Evolutionary conservation across 2,797 vertebrate genomes (phyloP).

Genomic region (Malurus leucopterus): DNA sequence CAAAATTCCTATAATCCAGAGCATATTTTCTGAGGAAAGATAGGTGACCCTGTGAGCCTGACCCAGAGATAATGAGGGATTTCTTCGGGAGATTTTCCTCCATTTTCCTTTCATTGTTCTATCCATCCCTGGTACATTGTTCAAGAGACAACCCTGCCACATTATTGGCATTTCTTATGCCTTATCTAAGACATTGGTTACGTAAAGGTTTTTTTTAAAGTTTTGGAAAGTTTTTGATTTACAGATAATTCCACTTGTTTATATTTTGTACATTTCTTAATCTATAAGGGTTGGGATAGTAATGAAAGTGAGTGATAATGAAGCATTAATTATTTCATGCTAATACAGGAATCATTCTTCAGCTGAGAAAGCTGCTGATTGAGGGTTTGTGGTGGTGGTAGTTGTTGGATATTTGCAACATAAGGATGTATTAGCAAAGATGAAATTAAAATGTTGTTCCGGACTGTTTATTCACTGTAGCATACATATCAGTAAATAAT

Average conservation of each 20-base stretch:
- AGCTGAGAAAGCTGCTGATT: not conserved
- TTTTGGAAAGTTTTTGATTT: not conserved
- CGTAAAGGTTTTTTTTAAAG: not conserved
- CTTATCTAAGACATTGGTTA: not conserved
- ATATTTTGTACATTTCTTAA: not conserved
- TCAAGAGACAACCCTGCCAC: not conserved
- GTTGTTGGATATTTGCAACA: not conserved
- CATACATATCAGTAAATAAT: not conserved
- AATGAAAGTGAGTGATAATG: not conserved
- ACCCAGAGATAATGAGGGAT: accelerated
- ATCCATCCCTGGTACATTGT: accelerated
- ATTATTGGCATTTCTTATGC: not conserved
- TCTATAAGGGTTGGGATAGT: not conserved
- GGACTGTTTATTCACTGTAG: not conserved
- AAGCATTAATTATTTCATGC: not conserved
- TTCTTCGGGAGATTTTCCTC: not conserved
- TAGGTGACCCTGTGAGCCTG: not conserved
- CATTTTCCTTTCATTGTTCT: not conserved
- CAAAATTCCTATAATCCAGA: not conserved
- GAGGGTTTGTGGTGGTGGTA: not conserved
- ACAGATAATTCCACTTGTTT: not conserved
- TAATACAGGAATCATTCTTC: not conserved
- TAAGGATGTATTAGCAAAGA: not conserved
- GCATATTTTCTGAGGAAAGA: not conserved
- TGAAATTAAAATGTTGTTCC: not conserved